Base-by-base conservation (phyloP, 2,113 vertebrate genomes). In the Embiotoca jacksoni region DNA sequence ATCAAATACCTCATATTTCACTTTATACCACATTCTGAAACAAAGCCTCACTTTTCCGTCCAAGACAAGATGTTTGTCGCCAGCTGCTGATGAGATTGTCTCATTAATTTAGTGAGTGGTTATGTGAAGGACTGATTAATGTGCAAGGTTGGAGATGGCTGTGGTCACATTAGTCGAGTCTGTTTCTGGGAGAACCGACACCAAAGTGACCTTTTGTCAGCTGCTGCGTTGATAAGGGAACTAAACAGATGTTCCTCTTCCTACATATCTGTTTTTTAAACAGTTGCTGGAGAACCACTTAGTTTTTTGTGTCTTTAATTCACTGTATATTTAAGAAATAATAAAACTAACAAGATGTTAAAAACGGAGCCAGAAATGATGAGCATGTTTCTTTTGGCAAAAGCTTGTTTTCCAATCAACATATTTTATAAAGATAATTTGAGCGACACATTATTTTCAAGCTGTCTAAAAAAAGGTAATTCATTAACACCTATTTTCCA, bases 181-280 rank as follows among this genome's bases (percentile, higher is more conserved):
- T 62, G 72, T 59, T 50, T 80, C 46, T 7, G 3, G 37, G 32
- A 49, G 70, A 49, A 59, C 36, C 67, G 65, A 70, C 69, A 81
- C 58, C 39, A n/a, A 79, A 63, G 66, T 64, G 66, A 74, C 67
- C 74, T 76, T 23, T 67, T 71, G 53, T 64, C 52, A 78, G 71
- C 82, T 82, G 65, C 60, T 72, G 53, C 67, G 36, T 62, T 54
- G 37, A 68, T 4, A 7, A 14, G 53, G 70, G 39, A 73, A 35
- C 33, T 16, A 72, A 59, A 47, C 63, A 75, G 54, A 61, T 74
- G 82, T 66, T 37, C 15, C 4, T 72, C 67, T 61, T 56, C 37
- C 50, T 76, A 46, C 53, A 60, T 23, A 23, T 23, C 23, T 23
- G 23, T 23, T 23, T 67, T 55, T 55, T 55, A 50, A n/a, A 7